Conservation (phyloP, 1,140 invertebrate species). For the Scylla paramamosain region DNA sequence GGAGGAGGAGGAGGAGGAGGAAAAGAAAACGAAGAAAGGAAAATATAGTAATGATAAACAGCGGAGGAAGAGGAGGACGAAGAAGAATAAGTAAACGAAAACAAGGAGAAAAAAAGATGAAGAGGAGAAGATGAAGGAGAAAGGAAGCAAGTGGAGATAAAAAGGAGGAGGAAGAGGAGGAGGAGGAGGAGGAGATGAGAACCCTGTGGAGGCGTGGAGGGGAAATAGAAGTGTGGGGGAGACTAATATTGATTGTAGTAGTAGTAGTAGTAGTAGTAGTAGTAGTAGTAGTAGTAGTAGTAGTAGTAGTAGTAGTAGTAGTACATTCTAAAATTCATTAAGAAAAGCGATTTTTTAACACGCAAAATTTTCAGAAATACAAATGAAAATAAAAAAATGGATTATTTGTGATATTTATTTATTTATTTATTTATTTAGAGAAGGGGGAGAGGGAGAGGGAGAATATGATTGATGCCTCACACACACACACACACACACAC, state of each 20-base stretch:
- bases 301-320: conserved; percentile 4
- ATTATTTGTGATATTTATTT: too few relatives aligned
- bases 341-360: too few relatives aligned
- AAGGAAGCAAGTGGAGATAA: not conserved
- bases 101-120: not conserved
- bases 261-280: conserved; percentile 22
- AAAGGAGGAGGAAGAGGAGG: not conserved
- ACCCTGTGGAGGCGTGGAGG: too few relatives aligned
- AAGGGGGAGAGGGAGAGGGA: too few relatives aligned
- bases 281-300: conserved; percentile 23
- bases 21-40: not conserved
- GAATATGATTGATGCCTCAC: not conserved
- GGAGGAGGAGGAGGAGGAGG: too few relatives aligned
- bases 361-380: too few relatives aligned
- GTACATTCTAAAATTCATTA: too few relatives aligned
- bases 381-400: too few relatives aligned
- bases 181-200: not conserved
- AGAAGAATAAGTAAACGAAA: not conserved
- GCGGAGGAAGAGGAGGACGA: not conserved
- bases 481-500: not conserved
- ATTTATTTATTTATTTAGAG: too few relatives aligned
- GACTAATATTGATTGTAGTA: not conserved
- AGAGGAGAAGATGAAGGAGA: not conserved
- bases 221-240: not conserved
- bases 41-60: too few relatives aligned